These are phyloP conservation scores for Micrasema longulum DNA, from an alignment of 1,140 invertebrate species.

Conservation along the genomic window DNA sequence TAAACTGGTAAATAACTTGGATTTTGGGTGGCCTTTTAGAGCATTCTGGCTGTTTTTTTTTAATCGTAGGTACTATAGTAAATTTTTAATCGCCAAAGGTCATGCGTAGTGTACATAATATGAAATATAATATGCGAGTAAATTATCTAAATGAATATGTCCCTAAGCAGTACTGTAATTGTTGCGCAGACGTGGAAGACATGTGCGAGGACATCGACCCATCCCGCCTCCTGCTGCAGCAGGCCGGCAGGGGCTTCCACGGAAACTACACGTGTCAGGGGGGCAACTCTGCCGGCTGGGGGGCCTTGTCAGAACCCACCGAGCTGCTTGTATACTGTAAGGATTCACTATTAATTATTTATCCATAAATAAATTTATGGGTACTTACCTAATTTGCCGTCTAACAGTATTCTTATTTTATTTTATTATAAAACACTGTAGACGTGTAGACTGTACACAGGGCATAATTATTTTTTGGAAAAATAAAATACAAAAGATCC, in stretches of 20 bases:
- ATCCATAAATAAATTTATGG: too few species aligned
- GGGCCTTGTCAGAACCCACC: conserved; percentile 77
- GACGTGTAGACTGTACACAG: too few species aligned
- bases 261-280: conserved; percentile 94
- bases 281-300: conserved; percentile 88
- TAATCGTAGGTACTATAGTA: background rate
- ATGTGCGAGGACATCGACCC: conserved; percentile 86
- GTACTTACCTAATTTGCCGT: too few species aligned
- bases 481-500: too few species aligned
- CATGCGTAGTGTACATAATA: background rate
- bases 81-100: background rate
- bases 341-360: too few species aligned
- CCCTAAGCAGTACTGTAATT: too few species aligned
- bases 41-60: background rate
- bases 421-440: too few species aligned
- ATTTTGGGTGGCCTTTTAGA: background rate
- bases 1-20: too few species aligned
- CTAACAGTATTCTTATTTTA: too few species aligned
- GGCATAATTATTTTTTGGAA: too few species aligned
- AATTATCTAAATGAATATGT: background rate
- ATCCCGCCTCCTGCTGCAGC: conserved; percentile 83
- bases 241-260: conserved; percentile 85
- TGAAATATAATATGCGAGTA: background rate
- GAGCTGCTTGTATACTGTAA: conserved; percentile 84
- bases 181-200: conserved; percentile 55